Evolutionary conservation across 1,140 invertebrate species (phyloP).

Genomic region (Neodiprion pinetum): DNA sequence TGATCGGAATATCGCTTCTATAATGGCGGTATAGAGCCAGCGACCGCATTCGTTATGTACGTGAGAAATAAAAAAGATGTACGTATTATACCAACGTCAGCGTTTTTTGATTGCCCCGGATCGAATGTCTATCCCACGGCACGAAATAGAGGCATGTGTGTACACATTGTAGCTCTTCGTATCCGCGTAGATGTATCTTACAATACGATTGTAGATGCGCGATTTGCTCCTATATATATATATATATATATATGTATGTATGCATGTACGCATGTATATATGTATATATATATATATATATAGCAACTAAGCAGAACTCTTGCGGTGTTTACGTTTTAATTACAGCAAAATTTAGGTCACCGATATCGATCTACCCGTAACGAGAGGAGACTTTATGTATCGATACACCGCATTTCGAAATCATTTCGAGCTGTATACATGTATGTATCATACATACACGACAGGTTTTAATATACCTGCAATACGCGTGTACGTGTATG

Average conservation of each 20-base stretch:
- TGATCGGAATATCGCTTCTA: too few species aligned
- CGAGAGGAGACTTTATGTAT: neutral
- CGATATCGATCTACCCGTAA: conserved; percentile 1
- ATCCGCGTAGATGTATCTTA: neutral
- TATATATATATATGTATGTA: neutral
- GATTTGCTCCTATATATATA: too few species aligned
- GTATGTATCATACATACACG: neutral
- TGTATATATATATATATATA: neutral
- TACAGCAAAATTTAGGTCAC: neutral
- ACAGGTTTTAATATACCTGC: neutral
- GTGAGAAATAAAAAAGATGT: too few species aligned
- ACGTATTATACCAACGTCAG: too few species aligned
- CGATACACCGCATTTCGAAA: neutral
- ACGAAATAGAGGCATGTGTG: neutral
- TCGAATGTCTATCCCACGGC: neutral
- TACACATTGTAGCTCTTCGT: neutral
- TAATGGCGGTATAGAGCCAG: too few species aligned
- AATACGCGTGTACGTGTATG: neutral
- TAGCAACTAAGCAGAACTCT: neutral
- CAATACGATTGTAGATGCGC: too few species aligned
- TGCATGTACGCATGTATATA: neutral
- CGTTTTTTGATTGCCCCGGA: neutral
- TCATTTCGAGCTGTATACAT: neutral
- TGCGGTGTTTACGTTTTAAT: conserved; percentile 4
- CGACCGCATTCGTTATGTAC: too few species aligned